Percentiles rank a stretch among this genome's conserved stretches.
Conservation (phyloP, 1,140 invertebrate species). For the Pseudomyrmex dendroicus region DNA sequence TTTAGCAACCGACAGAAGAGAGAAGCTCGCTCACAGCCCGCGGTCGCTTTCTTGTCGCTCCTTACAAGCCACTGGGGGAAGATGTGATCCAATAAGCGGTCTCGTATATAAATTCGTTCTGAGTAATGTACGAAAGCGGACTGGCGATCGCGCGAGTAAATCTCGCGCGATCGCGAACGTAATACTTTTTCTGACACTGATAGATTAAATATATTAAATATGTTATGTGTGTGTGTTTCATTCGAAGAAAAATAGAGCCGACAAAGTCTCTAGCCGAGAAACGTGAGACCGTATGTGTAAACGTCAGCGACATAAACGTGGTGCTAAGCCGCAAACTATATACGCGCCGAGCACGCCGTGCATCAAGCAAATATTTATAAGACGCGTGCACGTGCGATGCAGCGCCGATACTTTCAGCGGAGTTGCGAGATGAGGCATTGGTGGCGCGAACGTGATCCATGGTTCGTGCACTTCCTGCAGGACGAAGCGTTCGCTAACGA, state of each 20-base stretch:
- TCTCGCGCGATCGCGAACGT: constrained; percentile 37
- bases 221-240: constrained; percentile 11
- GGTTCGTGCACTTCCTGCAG: constrained; percentile 53
- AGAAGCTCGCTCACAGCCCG: constrained; percentile 48
- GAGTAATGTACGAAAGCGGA: constrained; percentile 56
- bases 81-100: constrained; percentile 42
- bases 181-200: constrained; percentile 47
- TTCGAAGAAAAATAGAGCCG: constrained; percentile 40
- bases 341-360: constrained; percentile 40
- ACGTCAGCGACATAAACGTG: constrained; percentile 45
- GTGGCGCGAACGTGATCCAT: constrained; percentile 69
- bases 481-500: constrained; percentile 44
- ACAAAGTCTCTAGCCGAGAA: constrained; percentile 49
- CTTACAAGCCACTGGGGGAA: constrained; percentile 27
- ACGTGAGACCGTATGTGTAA: constrained; percentile 56
- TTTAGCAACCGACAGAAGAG: constrained; percentile 53
- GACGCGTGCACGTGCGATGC: constrained; percentile 63
- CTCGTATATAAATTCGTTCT: constrained; percentile 43
- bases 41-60: constrained; percentile 50
- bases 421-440: constrained; percentile 60
- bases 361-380: constrained; percentile 76
- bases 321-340: constrained; percentile 62
- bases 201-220: constrained; percentile 20
- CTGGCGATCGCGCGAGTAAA: constrained; percentile 49
- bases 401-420: constrained; percentile 37